Evolutionary conservation across 2,113 vertebrate genomes (phyloP).

Genomic region (Boulengeromyrus knoepffleri): DNA sequence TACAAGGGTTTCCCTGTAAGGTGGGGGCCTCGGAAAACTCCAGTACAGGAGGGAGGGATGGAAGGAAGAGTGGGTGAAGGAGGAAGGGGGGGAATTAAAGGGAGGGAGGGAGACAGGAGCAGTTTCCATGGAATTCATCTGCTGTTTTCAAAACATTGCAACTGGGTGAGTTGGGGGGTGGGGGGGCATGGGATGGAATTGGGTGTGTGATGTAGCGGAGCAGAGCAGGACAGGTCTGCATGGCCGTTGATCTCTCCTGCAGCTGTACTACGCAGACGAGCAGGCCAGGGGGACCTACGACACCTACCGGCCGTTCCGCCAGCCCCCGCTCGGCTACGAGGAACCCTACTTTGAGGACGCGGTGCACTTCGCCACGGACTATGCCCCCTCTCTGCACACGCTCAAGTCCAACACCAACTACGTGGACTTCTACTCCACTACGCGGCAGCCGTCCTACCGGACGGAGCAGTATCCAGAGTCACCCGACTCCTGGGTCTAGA

Average conservation of each 20-base stretch:
- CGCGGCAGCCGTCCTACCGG: slow-evolving; percentile 84
- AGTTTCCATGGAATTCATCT: background rate
- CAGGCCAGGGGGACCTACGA: slow-evolving; percentile 83
- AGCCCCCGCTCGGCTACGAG: slow-evolving; percentile 87
- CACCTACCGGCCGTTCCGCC: slow-evolving; percentile 82
- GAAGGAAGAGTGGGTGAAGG: background rate
- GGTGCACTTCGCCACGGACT: slow-evolving; percentile 72
- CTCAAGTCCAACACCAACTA: slow-evolving; percentile 95
- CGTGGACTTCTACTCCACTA: slow-evolving; percentile 97
- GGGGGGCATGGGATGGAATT: background rate
- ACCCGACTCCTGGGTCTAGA: slow-evolving; percentile 95
- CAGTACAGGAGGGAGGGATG: background rate
- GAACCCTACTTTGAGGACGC: slow-evolving; percentile 84
- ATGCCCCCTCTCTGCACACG: slow-evolving; percentile 67
- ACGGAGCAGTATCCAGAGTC: slow-evolving; percentile 92
- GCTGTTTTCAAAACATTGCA: background rate
- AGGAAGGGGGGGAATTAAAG: background rate
- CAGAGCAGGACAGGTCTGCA: background rate
- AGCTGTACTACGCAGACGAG: slow-evolving; percentile 85
- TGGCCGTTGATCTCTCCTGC: slow-evolving; percentile 24
- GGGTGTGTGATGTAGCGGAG: background rate
- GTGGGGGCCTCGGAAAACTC: background rate
- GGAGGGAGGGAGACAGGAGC: background rate
- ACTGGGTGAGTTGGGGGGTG: background rate
- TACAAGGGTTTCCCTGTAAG: background rate